These are phyloP conservation scores for Spodoptera frugiperda DNA, from an alignment of 1,140 invertebrate species.

Conservation along the genomic window DNA sequence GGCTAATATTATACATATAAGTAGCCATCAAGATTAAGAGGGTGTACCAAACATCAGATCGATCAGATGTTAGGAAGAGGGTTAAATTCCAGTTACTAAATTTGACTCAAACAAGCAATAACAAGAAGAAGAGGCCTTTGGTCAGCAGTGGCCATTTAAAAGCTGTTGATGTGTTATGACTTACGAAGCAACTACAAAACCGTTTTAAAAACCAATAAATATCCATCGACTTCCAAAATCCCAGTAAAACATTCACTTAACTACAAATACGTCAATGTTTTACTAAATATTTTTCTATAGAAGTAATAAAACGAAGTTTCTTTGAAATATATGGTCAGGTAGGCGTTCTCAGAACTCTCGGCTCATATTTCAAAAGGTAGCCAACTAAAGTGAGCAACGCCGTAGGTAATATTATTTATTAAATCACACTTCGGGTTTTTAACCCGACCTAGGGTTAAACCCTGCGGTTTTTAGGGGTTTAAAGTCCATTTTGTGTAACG, in stretches of 20 bases:
- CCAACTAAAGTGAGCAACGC: slow-evolving; percentile 1
- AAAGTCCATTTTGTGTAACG: slow-evolving; percentile 28
- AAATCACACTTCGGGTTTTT: slow-evolving; percentile 26
- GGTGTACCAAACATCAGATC: too few species aligned
- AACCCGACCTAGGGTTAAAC: not conserved
- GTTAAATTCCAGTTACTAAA: too few species aligned
- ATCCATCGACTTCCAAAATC: not conserved
- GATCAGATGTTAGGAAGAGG: too few species aligned
- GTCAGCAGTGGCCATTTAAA: too few species aligned
- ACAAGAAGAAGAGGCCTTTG: too few species aligned
- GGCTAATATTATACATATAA: too few species aligned
- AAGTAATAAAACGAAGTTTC: slow-evolving; percentile 26
- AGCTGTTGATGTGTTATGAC: too few species aligned
- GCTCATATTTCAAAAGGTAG: slow-evolving; percentile 35
- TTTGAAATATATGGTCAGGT: slow-evolving; percentile 39
- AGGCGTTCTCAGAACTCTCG: slow-evolving; percentile 33
- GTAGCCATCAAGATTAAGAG: too few species aligned
- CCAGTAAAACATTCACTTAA: not conserved
- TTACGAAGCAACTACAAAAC: too few species aligned
- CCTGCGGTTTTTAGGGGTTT: slow-evolving; percentile 9
- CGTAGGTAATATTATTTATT: slow-evolving; percentile 35
- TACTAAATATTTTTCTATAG: slow-evolving; percentile 36
- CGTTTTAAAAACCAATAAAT: too few species aligned
- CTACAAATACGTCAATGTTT: not conserved
- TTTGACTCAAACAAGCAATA: too few species aligned